A percentile compares a stretch with the other conserved stretches of the same genome.
These are phyloP conservation scores for Micrasema minimum DNA, from an alignment of 1,140 invertebrate genomes.

Conservation along the genomic window DNA sequence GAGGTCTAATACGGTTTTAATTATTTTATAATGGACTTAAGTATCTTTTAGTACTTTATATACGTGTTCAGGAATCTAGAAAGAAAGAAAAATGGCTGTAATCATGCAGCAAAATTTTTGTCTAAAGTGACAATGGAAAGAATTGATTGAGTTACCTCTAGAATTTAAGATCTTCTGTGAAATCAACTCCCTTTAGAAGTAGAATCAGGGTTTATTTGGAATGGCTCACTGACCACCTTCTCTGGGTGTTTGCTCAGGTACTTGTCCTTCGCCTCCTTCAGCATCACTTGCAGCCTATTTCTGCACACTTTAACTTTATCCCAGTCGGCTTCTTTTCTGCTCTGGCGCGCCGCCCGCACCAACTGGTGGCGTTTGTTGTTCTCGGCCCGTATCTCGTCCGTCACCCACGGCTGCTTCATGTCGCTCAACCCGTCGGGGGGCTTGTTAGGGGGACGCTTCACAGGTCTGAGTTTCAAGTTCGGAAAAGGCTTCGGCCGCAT, in stretches of 20 bases:
- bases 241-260: constrained; percentile 2
- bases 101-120: no score
- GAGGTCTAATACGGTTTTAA: no score
- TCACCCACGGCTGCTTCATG: background rate
- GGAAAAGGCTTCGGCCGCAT: background rate
- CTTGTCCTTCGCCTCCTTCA: background rate
- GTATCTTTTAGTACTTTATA: no score
- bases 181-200: constrained; percentile 1
- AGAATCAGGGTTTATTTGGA: background rate
- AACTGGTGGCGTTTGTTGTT: background rate
- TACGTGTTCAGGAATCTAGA: no score
- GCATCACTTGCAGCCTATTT: background rate
- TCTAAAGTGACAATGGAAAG: no score
- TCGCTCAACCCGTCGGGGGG: background rate
- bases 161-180: constrained; percentile 25
- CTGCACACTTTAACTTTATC: background rate
- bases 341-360: background rate
- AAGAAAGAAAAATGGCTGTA: no score
- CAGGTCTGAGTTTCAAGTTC: background rate
- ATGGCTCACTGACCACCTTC: background rate
- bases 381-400: constrained; percentile 24
- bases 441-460: background rate
- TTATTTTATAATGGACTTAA: no score
- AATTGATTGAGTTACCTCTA: background rate
- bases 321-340: background rate